Base-by-base conservation (phyloP, 2,888 invertebrate genomes). In the Mimachlamys varia region DNA sequence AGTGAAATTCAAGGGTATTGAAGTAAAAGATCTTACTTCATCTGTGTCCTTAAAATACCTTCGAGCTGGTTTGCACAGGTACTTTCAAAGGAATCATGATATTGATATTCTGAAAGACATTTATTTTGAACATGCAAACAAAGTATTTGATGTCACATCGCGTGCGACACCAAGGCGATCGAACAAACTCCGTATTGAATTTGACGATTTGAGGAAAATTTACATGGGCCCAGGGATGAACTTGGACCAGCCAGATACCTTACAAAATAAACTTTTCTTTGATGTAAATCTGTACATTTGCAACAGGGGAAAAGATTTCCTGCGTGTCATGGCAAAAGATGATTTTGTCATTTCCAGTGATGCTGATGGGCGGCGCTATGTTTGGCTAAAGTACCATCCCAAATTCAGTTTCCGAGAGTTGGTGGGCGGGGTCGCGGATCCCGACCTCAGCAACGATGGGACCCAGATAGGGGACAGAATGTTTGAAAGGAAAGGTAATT, bases 201-300 rank as follows among this genome's bases (percentile, higher is more conserved):
- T 94, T 49, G 95, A 95, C 62, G 95, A 95, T 91, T 91, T 95
- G 91, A 94, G 94, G 87, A 95, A 95, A 88, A 95, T 95, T 37
- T 95, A 95, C 90, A 91, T 95, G 88, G 93, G 95, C 62, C 94
- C 94, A 76, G 95, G 95, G 10, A 94, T 95, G 94, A 94, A 95
- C 89, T 89, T 94, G 15, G 94, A 94, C 88, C 94, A 94, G 58
- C 95, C 95, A 4, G 95, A 95, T 89, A 94, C 94, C 17, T 90
- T 95, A 27, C 95, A 95, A 91, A 95, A 95, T 90, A 95, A 95
- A 90, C 95, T 95, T 4, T 95, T 95, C 92, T 95, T 95, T 90
- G 95, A 95, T 92, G 93, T 95, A 12, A 95, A 95, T 90, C 92
- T 95, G 89, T 95, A 95, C 90, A 95, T 95, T 88, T 95, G 95